Base-by-base conservation (phyloP, 92 coral and sea anemone genomes). In the Heliopora coerulea region DNA sequence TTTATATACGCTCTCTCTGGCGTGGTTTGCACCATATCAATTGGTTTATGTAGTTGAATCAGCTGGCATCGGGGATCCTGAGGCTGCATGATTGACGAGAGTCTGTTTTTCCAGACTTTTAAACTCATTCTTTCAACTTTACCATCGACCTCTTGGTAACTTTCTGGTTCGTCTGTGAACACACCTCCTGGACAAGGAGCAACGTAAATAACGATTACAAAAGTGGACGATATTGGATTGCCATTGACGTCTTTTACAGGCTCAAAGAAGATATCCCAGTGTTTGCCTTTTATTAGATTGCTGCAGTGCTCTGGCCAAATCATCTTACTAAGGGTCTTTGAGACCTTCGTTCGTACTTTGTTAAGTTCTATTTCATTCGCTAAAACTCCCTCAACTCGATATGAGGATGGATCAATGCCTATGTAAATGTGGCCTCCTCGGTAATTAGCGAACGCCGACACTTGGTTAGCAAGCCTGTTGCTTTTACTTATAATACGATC, bases 391-490 rank as follows among this genome's bases (percentile, higher is more conserved):
- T 49, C 56, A 21, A 80, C 74, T 42, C 26, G 40, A 50, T 80
- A 80, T 4, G 74, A 72, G 17, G 48, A 74, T 42, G 62, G 61
- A 37, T 80, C 84, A 49, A 80, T 61, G n/a, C 84, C 84, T 33
- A 80, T 72, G 34, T 80, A 80, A 18, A 80, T 54, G 68, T 80
- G 84, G 2, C 84, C 84, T 13, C 84, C 84, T 48, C 50, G 49
- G 62, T 72, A 73, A 50, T 80, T 80, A 18, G 84, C 84, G 68
- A 80, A 80, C 52, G 84, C 84, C 5, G 78, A 46, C 3, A 80
- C 61, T 12, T 72, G 72, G 21, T 80, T 62, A 3, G 65, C 44
- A 40, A 80, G 19, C 33, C 72, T 80, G 41, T 80, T 80, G 26
- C 76, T 66, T 26, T 54, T 80, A 25, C 70, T 66, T 29, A 72